Percentiles rank a stretch among this genome's conserved stretches.
Conservation (phyloP, 2,113 vertebrate genomes). For the Blennius ocellaris region DNA sequence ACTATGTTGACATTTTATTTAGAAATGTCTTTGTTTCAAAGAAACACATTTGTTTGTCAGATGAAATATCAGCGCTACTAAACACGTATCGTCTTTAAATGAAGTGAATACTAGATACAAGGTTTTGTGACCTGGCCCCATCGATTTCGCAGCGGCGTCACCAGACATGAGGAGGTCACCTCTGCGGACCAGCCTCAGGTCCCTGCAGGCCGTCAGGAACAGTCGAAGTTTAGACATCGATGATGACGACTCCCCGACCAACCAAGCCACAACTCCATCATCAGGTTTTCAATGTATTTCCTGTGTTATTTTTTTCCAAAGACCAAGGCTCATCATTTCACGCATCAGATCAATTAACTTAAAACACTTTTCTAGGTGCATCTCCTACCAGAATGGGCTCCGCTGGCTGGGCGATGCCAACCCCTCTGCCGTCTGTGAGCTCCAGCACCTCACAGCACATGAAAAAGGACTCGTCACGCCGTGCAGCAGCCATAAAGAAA, state of each 20-base stretch:
- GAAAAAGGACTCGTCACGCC: slow-evolving; percentile 11
- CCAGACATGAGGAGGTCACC: slow-evolving; percentile 42
- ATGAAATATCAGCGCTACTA: no score
- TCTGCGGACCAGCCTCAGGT: slow-evolving; percentile 73
- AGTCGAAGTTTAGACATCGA: slow-evolving; percentile 65
- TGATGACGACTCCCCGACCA: slow-evolving; percentile 9
- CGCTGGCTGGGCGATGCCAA: slow-evolving; percentile 16
- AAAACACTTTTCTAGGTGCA: slow-evolving; percentile 20
- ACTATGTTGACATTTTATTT: no score
- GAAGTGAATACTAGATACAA: neutral
- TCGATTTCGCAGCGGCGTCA: slow-evolving; percentile 31
- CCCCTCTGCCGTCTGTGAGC: slow-evolving; percentile 4
- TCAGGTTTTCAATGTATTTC: slow-evolving; percentile 47
- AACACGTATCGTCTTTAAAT: neutral
- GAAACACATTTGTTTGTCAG: no score
- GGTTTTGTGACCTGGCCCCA: neutral
- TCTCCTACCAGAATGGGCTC: slow-evolving; percentile 12
- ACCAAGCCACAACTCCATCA: slow-evolving; percentile 15
- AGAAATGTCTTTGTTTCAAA: no score
- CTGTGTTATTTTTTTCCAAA: neutral
- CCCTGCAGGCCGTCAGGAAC: slow-evolving; percentile 75
- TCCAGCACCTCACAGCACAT: neutral
- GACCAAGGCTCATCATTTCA: neutral
- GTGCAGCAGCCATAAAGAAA: slow-evolving; percentile 28
- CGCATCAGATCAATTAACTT: neutral